Evolutionary conservation across 2,888 invertebrate species (phyloP), one percentile per base, ranked within the genome.

Genomic region (Tiliacea citrago): DNA sequence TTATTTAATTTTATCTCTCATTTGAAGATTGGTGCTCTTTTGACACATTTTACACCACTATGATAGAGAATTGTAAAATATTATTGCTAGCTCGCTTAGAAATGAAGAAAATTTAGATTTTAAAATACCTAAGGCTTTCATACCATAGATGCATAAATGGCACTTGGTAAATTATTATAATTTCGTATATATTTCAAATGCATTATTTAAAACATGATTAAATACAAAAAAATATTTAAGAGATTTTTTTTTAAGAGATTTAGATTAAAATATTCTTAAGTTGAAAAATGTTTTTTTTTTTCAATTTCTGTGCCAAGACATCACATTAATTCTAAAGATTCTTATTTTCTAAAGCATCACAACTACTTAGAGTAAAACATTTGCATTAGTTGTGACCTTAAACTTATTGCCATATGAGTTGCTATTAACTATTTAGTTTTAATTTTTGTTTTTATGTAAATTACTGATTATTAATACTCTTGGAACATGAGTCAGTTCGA

Each of bases 361-460:
- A 42, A 24, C 10, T 21, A 42, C 42, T 9, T 42, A 47, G 21
- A 51, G 2, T 13, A 35, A 69, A 49, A 57, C 4, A 61, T 53
- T 60, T 42, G 9, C 24, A 47, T 74, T 42, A 42, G 16, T 7
- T 53, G n/a, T 60, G 53, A 72, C 39, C 39, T 47, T 72, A 47
- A 71, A 42, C 29, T 55, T 65, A 47, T 49, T 72, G 51, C 29
- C 24, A 65, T 49, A 78, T 65, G 1, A 47, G 39, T 60, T 57
- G 39, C n/a, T 47, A 21, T 2, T 39, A 39, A 2, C 7, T 39
- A 39, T 3, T 75, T 63, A 24, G 9, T 35, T 51, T 24, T 2
- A 58, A 57, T 24, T 35, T 7, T 35, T 39, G 6, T 47, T 67
- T 47, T 35, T 13, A 53, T 10, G 58, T 47, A 53, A 39, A 77